phyloP scores from a whole-genome alignment of 1,140 invertebrate species.

The Wasmannia auropunctata region DNA sequence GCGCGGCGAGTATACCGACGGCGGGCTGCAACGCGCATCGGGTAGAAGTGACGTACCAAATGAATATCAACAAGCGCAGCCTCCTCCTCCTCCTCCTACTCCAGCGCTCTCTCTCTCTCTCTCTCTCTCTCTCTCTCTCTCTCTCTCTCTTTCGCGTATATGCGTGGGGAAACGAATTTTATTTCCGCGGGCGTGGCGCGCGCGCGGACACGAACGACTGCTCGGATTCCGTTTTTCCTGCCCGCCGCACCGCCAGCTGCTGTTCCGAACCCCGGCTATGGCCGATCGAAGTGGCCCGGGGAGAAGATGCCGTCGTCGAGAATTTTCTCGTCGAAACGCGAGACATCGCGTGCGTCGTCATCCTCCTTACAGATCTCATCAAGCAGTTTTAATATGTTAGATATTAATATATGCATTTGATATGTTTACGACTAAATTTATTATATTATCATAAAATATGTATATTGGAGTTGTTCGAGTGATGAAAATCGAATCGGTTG shows the following conservation, averaged over 20 bases:
- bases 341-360: background rate
- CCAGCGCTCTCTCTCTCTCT: background rate
- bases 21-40: conserved; percentile 65
- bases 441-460: background rate
- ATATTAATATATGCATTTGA: background rate
- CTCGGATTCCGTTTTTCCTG: conserved; percentile 60
- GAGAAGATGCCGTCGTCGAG: conserved; percentile 54
- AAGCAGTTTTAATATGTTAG: too few species aligned
- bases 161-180: conserved; percentile 66
- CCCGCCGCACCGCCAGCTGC: conserved; percentile 55
- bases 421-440: background rate
- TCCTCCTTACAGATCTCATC: background rate
- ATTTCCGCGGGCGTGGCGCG: conserved; percentile 73
- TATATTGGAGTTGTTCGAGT: background rate
- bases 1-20: conserved; percentile 57
- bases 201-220: conserved; percentile 66
- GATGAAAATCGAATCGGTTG: background rate
- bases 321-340: conserved; percentile 43
- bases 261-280: conserved; percentile 54
- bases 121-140: background rate
- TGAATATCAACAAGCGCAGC: conserved; percentile 75
- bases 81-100: conserved; percentile 43
- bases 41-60: conserved; percentile 73
- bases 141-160: background rate
- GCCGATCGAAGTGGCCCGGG: conserved; percentile 59